These are phyloP conservation scores for Pammene fasciana DNA, from an alignment of 2,888 invertebrate genomes.

Conservation along the genomic window DNA sequence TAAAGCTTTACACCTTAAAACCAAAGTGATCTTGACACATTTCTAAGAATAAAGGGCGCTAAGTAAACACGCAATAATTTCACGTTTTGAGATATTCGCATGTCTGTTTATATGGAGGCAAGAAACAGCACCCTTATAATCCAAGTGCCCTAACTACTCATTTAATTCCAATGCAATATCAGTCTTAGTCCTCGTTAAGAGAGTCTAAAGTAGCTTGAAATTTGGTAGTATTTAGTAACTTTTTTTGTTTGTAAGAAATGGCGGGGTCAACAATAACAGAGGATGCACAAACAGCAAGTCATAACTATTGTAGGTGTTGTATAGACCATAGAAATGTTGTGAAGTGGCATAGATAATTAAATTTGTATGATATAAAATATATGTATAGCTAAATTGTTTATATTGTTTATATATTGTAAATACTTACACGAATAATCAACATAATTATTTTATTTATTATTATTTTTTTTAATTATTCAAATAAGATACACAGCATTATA, in stretches of 20 bases:
- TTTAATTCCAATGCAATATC: not conserved
- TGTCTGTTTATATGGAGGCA: constrained; percentile 69
- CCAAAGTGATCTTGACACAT: not conserved
- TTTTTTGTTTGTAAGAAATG: constrained; percentile 48
- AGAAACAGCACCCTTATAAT: not conserved
- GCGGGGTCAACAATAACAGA: constrained; percentile 66
- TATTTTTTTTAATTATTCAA: no score
- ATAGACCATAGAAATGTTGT: constrained; percentile 53
- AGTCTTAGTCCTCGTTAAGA: not conserved
- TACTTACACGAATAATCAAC: no score
- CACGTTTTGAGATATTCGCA: constrained; percentile 60
- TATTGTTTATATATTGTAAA: no score
- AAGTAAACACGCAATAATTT: constrained; percentile 52
- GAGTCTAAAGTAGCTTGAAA: not conserved
- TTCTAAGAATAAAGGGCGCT: constrained; percentile 29
- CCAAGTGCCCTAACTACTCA: not conserved
- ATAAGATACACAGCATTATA: no score
- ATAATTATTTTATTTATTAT: no score
- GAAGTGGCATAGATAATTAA: constrained; percentile 47
- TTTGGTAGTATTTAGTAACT: not conserved
- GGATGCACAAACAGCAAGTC: constrained; percentile 77
- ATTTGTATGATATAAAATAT: not conserved
- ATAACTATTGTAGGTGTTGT: constrained; percentile 51
- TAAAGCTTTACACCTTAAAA: constrained; percentile 1
- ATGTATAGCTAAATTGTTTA: no score